Evolutionary conservation across 2,797 vertebrate species (phyloP), one percentile per base, ranked within the genome.

Genomic region (Hippoglossus hippoglossus): DNA sequence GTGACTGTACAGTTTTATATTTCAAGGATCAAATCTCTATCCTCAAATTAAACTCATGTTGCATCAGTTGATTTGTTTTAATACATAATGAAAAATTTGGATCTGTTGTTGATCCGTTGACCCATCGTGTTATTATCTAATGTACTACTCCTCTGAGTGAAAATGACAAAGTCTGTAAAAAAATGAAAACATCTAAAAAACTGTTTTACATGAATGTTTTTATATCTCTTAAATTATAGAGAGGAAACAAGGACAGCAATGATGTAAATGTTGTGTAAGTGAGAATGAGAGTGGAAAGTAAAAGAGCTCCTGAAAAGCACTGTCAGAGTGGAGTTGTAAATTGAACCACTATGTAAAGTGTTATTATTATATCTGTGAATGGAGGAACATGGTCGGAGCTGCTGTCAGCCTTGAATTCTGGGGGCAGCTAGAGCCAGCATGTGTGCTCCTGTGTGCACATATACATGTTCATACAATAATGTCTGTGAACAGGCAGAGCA

Each of bases 361-460:
- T 75, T 73, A 54, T 65, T 85, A 71, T 81, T 81, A 73, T 77
- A 79, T 79, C 64, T 71, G 25, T 74, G 57, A 82, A 71, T 55
- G 65, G 28, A 21, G 61, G 50, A 71, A 63, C 12, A 18, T 71
- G 46, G 49, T 52, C 46, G 24, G 31, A 62, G 67, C 44, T 34
- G 62, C 66, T 78, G 59, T 71, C 69, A 71, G 60, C 28, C 58
- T 53, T 44, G 47, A 34, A 61, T 47, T 46, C 56, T 8, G 13
- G 31, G 53, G 51, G 28, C 41, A 47, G 73, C 53, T 52, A 22
- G 7, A 63, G 57, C 62, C 55, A 54, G 61, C 44, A 36, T 24
- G 22, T 71, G 57, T 39, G 57, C 44, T 44, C 18, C n/a, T 58
- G 10, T 52, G 46, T 68, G 36, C 22, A 68, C 56, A 54, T 49